Evolutionary conservation across 2,888 invertebrate species (phyloP), one percentile per base, ranked within the genome.

Genomic region (Leptura quadrifasciata): DNA sequence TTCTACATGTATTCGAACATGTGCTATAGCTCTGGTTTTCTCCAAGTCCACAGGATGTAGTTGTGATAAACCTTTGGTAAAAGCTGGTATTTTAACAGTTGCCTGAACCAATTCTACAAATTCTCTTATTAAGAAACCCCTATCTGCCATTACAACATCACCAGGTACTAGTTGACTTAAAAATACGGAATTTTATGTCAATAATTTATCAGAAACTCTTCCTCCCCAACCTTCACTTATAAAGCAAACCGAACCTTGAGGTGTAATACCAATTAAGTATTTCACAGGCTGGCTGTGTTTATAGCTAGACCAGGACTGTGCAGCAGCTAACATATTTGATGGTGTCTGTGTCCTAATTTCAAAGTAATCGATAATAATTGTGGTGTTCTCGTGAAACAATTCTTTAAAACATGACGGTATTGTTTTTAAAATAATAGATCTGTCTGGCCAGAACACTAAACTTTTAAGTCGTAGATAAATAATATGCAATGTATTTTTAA

Each of bases 1-100:
- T 70, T 80, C 80, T 0, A 80, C 77, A 74, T 81, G 76, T 17
- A 81, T 80, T 47, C 82, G 63, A 12, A 81, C 79, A 75, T 74
- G 67, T n/a, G 82, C 82, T 10, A 81, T 71, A 47, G 55, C 18
- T 74, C 79, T 72, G 0, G 82, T 80, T 18, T 57, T 55, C 63
- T 82, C 82, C n/a, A 81, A 17, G 15, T 78, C 80, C 18, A 71
- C n/a, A 24, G 73, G 75, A 68, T 76, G 72, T 35, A 82, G 60
- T 39, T 82, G 80, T 47, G 54, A 63, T 79, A 78, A 76, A 21
- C 76, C 81, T 74, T 75, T 80, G 4, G 78, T 79, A 75, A 81
- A 80, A 8, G 79, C 76, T 20, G 79, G 80, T 24, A 79, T 78
- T 21, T 21, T 60, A 20, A 80, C 72, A 31, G 74, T 55, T 12